Evolutionary conservation across 2,113 vertebrate species (phyloP), one percentile per base, ranked within the genome.

Genomic region (Cyprinodon tularosa): DNA sequence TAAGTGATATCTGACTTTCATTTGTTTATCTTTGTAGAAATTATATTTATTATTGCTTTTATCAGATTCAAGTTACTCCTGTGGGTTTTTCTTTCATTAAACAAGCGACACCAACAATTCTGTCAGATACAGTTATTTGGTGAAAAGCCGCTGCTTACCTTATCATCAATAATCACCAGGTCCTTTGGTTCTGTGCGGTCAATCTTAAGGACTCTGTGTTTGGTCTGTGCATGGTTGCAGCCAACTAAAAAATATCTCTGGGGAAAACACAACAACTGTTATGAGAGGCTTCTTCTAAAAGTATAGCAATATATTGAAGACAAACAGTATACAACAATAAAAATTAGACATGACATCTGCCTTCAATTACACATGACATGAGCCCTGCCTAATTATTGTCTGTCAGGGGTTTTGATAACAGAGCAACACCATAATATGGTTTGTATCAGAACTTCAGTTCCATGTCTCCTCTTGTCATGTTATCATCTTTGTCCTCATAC

Each of bases 171-270:
- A 83, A 99, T 80, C 78, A 97, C 96, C 91, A 99, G 94, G 91
- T 99, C 98, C 87, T 93, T 96, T 0, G 97, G 97, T 86, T 99
- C 98, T 29, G 98, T 99, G 84, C 97, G 96, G 84, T 99, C 97
- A 85, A 98, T 99, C 94, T 99, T 99, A 88, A 99, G 90, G 78
- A 99, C 97, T 50, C 96, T 91, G 37, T 97, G 96, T 86, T 97
- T 98, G 37, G 97, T 98, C 93, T 98, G 96, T 73, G 97, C 96
- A 76, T 97, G 95, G 92, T 98, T 98, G 86, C 95, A 96, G 64
- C 98, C 98, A 62, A 98, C 97, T 0, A 99, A 94, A 88, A 98
- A 99, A 92, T 96, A 99, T 50, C 98, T 93, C 98, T 99, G 88
- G 11, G 62, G 10, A 47, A 71, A 9, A 66, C 72, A 70, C 11